These are phyloP conservation scores for Microchirus variegatus DNA, from an alignment of 2,797 vertebrate species.

Conservation along the genomic window DNA sequence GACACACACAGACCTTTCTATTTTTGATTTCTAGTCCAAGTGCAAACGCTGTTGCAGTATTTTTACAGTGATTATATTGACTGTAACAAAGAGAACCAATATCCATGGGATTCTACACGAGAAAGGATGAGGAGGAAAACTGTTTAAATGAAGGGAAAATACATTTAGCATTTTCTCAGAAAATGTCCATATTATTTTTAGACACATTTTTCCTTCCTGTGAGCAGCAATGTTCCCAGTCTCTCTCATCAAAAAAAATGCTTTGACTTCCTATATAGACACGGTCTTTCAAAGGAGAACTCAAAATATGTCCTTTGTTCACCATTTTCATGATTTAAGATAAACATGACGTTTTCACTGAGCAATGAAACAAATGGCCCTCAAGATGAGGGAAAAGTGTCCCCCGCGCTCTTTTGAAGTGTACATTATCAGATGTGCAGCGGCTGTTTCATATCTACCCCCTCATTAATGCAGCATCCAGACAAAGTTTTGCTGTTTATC, in stretches of 20 bases:
- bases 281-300: too few species aligned
- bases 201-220: background rate
- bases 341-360: background rate
- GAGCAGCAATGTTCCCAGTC: too few species aligned
- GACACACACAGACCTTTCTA: constrained; percentile 59
- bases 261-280: too few species aligned
- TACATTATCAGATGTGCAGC: background rate
- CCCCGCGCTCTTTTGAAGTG: background rate
- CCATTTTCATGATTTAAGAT: background rate
- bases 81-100: constrained; percentile 24
- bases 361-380: background rate
- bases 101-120: constrained; percentile 10
- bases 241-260: too few species aligned
- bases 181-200: background rate
- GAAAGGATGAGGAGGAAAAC: constrained; percentile 9
- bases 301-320: background rate
- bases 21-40: constrained; percentile 53
- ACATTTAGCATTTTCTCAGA: background rate
- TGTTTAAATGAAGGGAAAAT: background rate
- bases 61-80: constrained; percentile 12
- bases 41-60: constrained; percentile 34
- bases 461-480: background rate
- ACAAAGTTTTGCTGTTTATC: background rate
- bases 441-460: background rate
- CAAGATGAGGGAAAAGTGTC: background rate